Percentiles rank a stretch among this genome's conserved stretches.
Conservation (phyloP, 2,113 vertebrate species). For the Xiphias gladius region DNA sequence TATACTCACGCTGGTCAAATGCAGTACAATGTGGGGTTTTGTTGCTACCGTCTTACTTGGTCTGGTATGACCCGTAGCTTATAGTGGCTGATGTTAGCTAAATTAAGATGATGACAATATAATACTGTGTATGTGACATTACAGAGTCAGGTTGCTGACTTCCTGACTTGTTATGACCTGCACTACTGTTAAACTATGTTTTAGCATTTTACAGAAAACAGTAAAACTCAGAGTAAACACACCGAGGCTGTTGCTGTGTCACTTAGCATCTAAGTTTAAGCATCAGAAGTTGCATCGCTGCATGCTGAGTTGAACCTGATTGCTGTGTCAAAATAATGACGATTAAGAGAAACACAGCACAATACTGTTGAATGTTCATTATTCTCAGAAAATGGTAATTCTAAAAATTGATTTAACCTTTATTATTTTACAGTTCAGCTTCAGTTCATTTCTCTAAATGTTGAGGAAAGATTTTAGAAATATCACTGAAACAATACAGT, state of each 20-base stretch:
- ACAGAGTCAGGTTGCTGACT: neutral
- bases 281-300: neutral
- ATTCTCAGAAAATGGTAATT: neutral
- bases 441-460: neutral
- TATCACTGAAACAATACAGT: neutral
- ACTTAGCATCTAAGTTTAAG: neutral
- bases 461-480: neutral
- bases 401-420: too few relatives aligned
- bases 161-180: neutral
- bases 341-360: neutral
- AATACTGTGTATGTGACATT: neutral
- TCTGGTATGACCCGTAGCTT: neutral
- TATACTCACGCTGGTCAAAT: neutral
- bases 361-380: neutral
- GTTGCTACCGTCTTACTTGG: neutral
- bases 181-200: neutral
- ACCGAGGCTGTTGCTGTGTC: neutral
- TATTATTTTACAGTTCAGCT: neutral
- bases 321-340: neutral
- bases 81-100: neutral
- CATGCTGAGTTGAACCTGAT: neutral
- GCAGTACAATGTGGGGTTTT: neutral
- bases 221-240: neutral
- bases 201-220: neutral
- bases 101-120: neutral